Evolutionary conservation across 2,113 vertebrate genomes (phyloP).

Genomic region (Ceyx melanurus): DNA sequence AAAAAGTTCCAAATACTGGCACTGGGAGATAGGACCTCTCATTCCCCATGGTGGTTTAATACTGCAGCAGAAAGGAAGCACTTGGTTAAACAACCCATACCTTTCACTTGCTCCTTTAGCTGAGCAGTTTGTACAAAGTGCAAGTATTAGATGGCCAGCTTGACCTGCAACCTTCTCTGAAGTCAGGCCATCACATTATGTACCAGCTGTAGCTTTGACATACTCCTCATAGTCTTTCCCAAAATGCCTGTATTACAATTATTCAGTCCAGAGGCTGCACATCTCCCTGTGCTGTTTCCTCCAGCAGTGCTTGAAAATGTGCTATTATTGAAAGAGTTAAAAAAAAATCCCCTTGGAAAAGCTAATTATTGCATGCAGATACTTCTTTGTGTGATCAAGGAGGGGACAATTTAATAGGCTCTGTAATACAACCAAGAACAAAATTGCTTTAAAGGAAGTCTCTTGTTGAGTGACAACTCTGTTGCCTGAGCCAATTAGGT

Average conservation of each 20-base stretch:
- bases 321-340: constrained; percentile 80
- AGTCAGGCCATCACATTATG: background rate
- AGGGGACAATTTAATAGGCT: constrained; percentile 88
- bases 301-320: constrained; percentile 73
- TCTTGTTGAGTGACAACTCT: constrained; percentile 89
- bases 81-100: constrained; percentile 9
- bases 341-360: constrained; percentile 87
- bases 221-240: constrained; percentile 6
- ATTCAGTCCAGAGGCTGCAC: constrained; percentile 34
- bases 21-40: background rate
- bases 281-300: constrained; percentile 64
- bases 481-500: constrained; percentile 91
- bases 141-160: background rate
- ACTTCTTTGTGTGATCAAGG: constrained; percentile 86
- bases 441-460: constrained; percentile 87
- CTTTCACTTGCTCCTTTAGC: background rate
- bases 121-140: background rate
- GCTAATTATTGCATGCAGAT: constrained; percentile 89
- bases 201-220: background rate
- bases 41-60: background rate
- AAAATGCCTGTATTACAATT: constrained; percentile 21
- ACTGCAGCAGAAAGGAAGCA: background rate
- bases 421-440: constrained; percentile 88
- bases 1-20: background rate
- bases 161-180: constrained; percentile 34